Conservation (phyloP, 2,888 invertebrate species). For the Eupithecia abbreviata region DNA sequence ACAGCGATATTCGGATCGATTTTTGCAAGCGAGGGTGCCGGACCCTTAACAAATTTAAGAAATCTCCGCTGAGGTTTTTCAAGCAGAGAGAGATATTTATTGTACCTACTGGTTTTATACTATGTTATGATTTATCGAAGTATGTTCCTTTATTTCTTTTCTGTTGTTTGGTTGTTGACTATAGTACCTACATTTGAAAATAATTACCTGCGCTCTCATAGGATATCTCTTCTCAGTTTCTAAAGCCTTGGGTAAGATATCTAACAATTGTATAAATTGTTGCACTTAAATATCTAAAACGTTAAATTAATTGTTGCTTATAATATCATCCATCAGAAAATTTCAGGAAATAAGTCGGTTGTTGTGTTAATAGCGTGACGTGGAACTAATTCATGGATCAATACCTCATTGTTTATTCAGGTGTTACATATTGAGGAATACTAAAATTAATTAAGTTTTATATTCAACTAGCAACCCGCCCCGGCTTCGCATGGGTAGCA, state of each 20-base stretch:
- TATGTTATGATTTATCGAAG: too few species aligned
- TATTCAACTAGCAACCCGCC: too few species aligned
- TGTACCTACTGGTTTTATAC: too few species aligned
- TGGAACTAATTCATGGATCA: not conserved
- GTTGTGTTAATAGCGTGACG: not conserved
- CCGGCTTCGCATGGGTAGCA: not conserved
- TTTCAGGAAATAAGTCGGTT: not conserved
- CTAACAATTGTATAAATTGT: not conserved
- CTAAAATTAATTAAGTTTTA: not conserved
- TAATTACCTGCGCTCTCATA: not conserved
- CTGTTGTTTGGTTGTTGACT: not conserved
- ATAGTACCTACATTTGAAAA: not conserved
- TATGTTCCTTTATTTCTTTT: too few species aligned
- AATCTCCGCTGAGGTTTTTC: too few species aligned
- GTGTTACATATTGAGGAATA: not conserved
- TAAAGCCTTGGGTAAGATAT: slow-evolving; percentile 2
- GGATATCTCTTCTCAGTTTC: not conserved
- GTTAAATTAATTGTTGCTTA: not conserved
- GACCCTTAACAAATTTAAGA: too few species aligned
- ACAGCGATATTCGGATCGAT: too few species aligned
- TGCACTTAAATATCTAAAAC: not conserved
- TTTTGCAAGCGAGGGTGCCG: too few species aligned
- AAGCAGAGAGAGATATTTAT: too few species aligned
- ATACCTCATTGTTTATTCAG: not conserved
- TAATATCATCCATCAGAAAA: not conserved